phyloP scores from a whole-genome alignment of 2,113 vertebrate species.

The Mesitornis unicolor region DNA sequence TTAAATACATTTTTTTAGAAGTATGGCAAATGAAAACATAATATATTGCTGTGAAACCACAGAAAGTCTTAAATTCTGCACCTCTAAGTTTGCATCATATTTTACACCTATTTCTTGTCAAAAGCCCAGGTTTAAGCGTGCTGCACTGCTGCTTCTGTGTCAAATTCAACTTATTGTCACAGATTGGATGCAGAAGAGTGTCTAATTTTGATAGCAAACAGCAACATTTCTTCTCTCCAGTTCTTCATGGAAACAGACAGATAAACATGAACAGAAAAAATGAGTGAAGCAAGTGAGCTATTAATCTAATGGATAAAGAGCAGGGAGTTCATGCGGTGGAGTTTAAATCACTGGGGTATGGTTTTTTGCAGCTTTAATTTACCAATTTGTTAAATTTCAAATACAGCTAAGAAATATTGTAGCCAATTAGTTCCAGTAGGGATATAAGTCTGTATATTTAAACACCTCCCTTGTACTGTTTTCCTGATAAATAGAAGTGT shows the following conservation, averaged over 20 bases:
- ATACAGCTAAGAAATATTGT: constrained; percentile 40
- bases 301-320: background rate
- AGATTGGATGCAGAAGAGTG: background rate
- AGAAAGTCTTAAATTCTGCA: background rate
- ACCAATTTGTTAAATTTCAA: constrained; percentile 58
- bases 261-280: background rate
- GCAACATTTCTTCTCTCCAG: background rate
- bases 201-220: background rate
- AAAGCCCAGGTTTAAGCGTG: background rate
- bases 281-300: background rate
- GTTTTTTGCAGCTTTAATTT: constrained; percentile 24
- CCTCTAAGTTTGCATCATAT: background rate
- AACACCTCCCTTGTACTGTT: constrained; percentile 24
- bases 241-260: background rate
- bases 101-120: background rate
- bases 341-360: constrained; percentile 30
- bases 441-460: constrained; percentile 39
- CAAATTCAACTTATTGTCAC: background rate
- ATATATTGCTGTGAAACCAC: background rate
- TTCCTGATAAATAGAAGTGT: constrained; percentile 54
- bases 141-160: background rate
- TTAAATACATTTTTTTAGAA: background rate
- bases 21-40: background rate
- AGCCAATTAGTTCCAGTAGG: constrained; percentile 54
- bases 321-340: background rate